phyloP scores from a whole-genome alignment of 2,888 invertebrate species.

The Harpalus rubripes region DNA sequence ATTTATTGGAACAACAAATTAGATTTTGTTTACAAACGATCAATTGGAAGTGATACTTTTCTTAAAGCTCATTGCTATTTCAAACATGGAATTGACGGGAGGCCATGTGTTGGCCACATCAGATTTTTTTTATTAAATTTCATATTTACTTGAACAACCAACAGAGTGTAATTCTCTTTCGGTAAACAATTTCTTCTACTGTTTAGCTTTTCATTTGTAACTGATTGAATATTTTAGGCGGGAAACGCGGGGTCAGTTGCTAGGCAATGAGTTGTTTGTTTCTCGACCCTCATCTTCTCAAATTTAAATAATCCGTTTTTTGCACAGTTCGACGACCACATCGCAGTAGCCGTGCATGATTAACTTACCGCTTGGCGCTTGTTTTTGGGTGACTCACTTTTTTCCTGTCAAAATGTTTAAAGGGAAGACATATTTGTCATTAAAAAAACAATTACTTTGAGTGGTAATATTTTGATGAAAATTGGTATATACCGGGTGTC shows the following conservation, averaged over 20 bases:
- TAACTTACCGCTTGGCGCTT: slow-evolving; percentile 30
- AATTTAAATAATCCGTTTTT: slow-evolving; percentile 41
- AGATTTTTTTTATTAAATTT: too few species aligned
- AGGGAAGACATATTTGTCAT: neutral
- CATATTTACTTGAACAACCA: too few species aligned
- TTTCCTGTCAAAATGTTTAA: slow-evolving; percentile 27
- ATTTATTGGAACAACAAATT: too few species aligned
- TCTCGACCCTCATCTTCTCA: slow-evolving; percentile 31
- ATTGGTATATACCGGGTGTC: too few species aligned
- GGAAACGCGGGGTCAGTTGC: neutral
- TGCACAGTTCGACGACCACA: slow-evolving; percentile 27
- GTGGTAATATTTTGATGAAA: neutral
- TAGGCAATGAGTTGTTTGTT: slow-evolving; percentile 14
- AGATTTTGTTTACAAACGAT: too few species aligned
- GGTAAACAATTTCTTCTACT: neutral
- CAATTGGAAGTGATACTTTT: too few species aligned
- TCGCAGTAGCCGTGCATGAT: neutral
- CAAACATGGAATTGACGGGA: too few species aligned
- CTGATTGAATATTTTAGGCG: neutral
- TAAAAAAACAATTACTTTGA: slow-evolving; percentile 17
- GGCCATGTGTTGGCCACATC: too few species aligned
- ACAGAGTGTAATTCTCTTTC: neutral
- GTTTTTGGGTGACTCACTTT: slow-evolving; percentile 17
- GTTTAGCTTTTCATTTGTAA: neutral
- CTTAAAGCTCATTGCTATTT: too few species aligned